Evolutionary conservation across 2,888 invertebrate genomes (phyloP), one percentile per base, ranked within the genome.

Genomic region (Adelphocoris suturalis): DNA sequence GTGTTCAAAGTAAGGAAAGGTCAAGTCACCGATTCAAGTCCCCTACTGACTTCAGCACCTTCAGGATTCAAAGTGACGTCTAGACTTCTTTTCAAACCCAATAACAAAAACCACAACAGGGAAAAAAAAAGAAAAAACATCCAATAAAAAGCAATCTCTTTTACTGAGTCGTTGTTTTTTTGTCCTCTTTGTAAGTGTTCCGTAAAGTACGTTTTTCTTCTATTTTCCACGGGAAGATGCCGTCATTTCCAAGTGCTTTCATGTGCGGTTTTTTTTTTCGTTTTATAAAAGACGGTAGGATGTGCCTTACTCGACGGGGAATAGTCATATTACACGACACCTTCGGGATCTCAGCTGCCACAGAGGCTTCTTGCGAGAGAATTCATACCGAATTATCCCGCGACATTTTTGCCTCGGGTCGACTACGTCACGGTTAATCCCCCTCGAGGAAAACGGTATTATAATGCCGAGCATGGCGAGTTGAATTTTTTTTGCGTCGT

Each of bases 341-440:
- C 52, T 52, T 52, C 52, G 52, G 16, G 52, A 16, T 16, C 52
- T 52, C 52, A 52, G 14, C 61, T 61, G 61, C 61, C 61, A 68
- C 68, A 68, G 23, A 19, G 68, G 68, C 23, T 23, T 61, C 11
- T 23, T 19, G n/a, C n/a, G 19, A 68, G 27, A 23, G 68, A 19
- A 68, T 68, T 68, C 68, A 23, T 68, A 68, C 23, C 68, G 68
- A 68, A 68, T 68, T 68, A 68, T 23, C 68, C 68, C 68, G 68
- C n/a, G 19, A 68, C 68, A 27, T 68, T 23, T 68, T 68, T 19
- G 68, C 68, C 19, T 68, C 12, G 68, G 27, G 37, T 37, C 68
- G 19, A 12, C 68, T 27, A 68, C 68, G 68, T 68, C 68, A 68
- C 68, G 68, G 68, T 68, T 68, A 68, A 68, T 68, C 23, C 27